Conservation (phyloP, 2,113 vertebrate genomes). For the Centropus bengalensis region DNA sequence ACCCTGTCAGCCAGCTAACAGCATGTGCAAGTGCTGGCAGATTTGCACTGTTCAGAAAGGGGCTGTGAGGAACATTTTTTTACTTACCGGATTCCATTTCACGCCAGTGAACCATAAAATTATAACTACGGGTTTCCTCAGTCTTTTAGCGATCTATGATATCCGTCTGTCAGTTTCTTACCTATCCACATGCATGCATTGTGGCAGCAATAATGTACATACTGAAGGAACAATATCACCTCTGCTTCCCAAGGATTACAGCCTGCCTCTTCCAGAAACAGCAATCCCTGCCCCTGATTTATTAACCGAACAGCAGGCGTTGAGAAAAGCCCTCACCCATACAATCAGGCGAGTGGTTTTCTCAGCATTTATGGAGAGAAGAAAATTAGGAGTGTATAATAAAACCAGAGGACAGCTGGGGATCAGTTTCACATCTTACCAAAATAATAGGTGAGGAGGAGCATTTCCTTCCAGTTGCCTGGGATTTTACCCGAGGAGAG, state of each 20-base stretch:
- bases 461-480: background rate
- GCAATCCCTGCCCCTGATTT: background rate
- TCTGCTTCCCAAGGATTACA: background rate
- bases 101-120: slow-evolving; percentile 55
- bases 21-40: background rate
- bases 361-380: background rate
- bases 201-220: background rate
- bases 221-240: slow-evolving; percentile 15
- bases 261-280: background rate
- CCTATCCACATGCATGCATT: background rate
- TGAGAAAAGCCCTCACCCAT: background rate
- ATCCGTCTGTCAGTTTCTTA: slow-evolving; percentile 8
- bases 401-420: background rate
- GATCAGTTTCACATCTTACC: background rate
- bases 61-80: background rate
- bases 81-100: slow-evolving; percentile 56
- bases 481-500: background rate
- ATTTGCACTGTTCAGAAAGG: background rate
- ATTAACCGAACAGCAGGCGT: background rate
- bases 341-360: background rate
- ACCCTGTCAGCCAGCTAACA: background rate
- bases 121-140: slow-evolving; percentile 14
- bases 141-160: background rate
- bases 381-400: background rate
- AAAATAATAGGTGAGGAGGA: background rate